These are phyloP conservation scores for Tineola bisselliella DNA, from an alignment of 2,888 invertebrate species.

Conservation along the genomic window DNA sequence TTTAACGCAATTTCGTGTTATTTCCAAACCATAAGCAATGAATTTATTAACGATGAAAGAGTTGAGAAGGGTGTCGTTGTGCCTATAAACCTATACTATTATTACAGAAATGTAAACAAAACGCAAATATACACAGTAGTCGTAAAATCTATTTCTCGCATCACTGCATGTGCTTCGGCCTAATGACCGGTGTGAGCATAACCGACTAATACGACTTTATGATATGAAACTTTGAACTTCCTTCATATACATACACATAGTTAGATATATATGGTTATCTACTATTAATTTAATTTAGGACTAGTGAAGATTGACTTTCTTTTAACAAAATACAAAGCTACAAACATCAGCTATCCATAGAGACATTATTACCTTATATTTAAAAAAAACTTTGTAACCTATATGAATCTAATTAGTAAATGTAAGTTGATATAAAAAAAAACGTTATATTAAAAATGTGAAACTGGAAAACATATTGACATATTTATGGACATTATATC, in stretches of 20 bases:
- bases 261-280: background rate
- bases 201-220: background rate
- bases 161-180: conserved; percentile 26
- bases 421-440: no score
- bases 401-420: no score
- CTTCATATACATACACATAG: no score
- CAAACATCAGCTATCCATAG: no score
- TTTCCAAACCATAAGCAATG: background rate
- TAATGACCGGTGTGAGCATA: background rate
- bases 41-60: background rate
- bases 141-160: conserved; percentile 65
- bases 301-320: no score
- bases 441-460: no score
- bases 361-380: no score
- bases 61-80: conserved; percentile 44
- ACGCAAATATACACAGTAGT: conserved; percentile 60
- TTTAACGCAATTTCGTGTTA: background rate
- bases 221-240: background rate
- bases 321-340: no score
- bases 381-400: no score
- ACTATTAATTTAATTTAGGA: background rate
- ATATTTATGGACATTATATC: no score
- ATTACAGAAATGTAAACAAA: conserved; percentile 53
- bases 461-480: no score
- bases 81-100: conserved; percentile 54